These are phyloP conservation scores for Cheiracanthium punctorium DNA, from an alignment of 2,888 invertebrate species.

Conservation along the genomic window DNA sequence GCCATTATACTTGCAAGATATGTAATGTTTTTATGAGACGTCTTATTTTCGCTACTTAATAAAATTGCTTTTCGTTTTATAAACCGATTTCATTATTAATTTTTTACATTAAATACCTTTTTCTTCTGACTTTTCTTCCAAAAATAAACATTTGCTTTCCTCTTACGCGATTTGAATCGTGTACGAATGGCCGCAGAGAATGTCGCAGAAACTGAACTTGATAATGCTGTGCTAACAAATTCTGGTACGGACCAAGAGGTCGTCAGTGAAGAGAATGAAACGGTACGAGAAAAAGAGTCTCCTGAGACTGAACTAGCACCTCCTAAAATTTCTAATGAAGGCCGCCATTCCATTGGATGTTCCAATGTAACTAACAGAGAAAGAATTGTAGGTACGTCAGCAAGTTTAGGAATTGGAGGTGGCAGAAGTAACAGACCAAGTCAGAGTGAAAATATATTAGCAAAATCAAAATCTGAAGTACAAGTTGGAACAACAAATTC, in stretches of 20 bases:
- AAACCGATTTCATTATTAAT: too few relatives aligned
- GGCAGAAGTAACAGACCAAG: conserved; percentile 55
- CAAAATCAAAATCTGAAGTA: conserved; percentile 65
- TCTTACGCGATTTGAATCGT: too few relatives aligned
- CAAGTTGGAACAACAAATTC: conserved; percentile 55
- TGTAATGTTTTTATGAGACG: too few relatives aligned
- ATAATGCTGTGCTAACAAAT: not conserved
- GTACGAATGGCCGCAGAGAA: not conserved
- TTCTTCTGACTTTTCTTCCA: too few relatives aligned
- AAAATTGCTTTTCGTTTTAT: too few relatives aligned
- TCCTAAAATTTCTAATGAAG: conserved; percentile 46
- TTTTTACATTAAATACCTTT: too few relatives aligned
- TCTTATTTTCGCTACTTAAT: too few relatives aligned
- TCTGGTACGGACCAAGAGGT: not conserved
- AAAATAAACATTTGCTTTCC: too few relatives aligned
- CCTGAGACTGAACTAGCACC: not conserved
- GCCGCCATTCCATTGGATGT: conserved; percentile 48
- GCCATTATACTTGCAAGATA: too few relatives aligned
- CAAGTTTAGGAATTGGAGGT: conserved; percentile 50
- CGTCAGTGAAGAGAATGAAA: not conserved
- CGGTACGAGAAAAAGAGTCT: not conserved
- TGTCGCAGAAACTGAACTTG: not conserved
- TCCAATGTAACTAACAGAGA: conserved; percentile 25
- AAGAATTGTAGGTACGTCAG: conserved; percentile 16
- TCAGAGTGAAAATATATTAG: conserved; percentile 56